A percentile compares a stretch with the other conserved stretches of the same genome.
These are phyloP conservation scores for Sanderia malayensis DNA, from an alignment of 30 jellyfish, hydroid and myxozoan species.

Conservation along the genomic window DNA sequence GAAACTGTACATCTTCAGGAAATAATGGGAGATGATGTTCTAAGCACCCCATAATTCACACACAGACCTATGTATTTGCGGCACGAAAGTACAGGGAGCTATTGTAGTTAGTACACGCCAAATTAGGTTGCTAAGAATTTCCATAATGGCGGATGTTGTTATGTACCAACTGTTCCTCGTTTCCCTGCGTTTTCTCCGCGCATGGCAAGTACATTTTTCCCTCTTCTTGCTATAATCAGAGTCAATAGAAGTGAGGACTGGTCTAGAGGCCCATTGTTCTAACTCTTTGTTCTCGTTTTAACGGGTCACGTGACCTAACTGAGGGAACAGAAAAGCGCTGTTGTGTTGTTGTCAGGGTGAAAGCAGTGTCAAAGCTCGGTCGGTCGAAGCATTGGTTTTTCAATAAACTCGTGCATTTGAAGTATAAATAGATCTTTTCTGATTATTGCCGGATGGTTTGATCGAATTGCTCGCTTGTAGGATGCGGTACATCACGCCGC, in stretches of 20 bases:
- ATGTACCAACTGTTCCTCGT: too few relatives aligned
- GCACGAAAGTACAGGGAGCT: too few relatives aligned
- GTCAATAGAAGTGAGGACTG: conserved; percentile 20
- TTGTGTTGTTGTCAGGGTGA: conserved; percentile 8
- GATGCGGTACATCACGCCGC: conserved; percentile 15
- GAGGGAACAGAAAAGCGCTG: conserved; percentile 9
- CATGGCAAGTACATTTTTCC: too few relatives aligned
- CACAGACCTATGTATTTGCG: too few relatives aligned
- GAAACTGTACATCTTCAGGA: too few relatives aligned
- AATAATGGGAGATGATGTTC: too few relatives aligned
- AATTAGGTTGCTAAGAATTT: too few relatives aligned
- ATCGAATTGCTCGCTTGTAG: conserved; percentile 11
- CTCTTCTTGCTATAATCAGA: too few relatives aligned
- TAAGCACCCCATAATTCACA: too few relatives aligned
- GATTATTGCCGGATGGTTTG: not conserved
- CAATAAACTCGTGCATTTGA: not conserved
- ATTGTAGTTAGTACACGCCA: too few relatives aligned
- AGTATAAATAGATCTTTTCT: not conserved
- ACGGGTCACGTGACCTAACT: conserved; percentile 9
- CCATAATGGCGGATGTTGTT: too few relatives aligned
- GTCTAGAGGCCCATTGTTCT: conserved; percentile 6
- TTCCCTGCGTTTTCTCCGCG: too few relatives aligned
- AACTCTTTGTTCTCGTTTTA: conserved; percentile 4
- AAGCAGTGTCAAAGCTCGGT: conserved; percentile 8
- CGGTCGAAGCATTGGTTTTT: conserved; percentile 2